Percentiles rank a stretch among this genome's conserved stretches.
These are phyloP conservation scores for Saxicola maurus DNA, from an alignment of 2,797 vertebrate genomes.

Conservation along the genomic window DNA sequence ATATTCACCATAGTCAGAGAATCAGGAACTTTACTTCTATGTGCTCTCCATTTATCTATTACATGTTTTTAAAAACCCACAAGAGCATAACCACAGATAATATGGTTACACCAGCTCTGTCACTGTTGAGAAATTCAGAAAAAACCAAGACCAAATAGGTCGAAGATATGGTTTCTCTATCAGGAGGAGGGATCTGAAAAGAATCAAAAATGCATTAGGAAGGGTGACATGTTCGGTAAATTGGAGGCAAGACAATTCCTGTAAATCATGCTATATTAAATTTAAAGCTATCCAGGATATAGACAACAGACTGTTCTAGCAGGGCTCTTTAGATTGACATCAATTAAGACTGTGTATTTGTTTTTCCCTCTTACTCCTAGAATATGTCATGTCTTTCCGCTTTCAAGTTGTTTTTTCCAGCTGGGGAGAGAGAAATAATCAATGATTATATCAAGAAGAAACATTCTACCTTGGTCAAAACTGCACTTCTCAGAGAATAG, in stretches of 20 bases:
- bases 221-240: conserved; percentile 33
- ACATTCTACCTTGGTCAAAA: background rate
- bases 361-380: background rate
- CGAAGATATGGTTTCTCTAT: background rate
- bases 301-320: background rate
- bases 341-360: background rate
- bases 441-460: background rate
- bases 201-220: background rate
- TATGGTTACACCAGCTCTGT: background rate
- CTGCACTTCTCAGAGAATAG: background rate
- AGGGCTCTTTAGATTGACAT: background rate
- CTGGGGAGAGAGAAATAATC: background rate
- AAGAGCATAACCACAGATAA: background rate
- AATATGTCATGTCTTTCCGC: background rate
- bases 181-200: background rate
- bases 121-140: background rate
- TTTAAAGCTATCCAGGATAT: conserved; percentile 37
- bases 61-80: background rate
- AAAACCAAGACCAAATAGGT: background rate
- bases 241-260: conserved; percentile 28
- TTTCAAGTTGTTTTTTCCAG: background rate
- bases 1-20: background rate
- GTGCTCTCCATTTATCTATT: background rate
- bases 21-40: background rate
- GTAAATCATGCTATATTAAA: conserved; percentile 48